Conservation (phyloP, 35 echinoderm and acorn worm species). For the Hemicentrotus pulcherrimus region DNA sequence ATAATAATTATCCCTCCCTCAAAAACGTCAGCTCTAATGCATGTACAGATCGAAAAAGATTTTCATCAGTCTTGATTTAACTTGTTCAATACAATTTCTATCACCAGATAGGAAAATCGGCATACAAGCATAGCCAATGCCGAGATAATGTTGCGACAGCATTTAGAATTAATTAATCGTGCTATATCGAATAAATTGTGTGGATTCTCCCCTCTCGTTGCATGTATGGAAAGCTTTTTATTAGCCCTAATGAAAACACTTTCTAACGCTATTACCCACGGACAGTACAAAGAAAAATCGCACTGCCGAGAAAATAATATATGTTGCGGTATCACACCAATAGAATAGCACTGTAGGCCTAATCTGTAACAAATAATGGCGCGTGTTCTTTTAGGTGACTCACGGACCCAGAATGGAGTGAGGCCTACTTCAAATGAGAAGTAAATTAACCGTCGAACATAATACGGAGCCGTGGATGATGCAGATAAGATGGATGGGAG, state of each 20-base stretch:
- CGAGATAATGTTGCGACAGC: too few relatives aligned
- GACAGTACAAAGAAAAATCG: background rate
- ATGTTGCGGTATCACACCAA: background rate
- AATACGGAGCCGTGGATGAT: background rate
- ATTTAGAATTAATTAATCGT: too few relatives aligned
- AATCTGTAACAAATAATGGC: background rate
- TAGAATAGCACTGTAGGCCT: background rate
- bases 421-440: background rate
- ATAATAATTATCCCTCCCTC: too few relatives aligned
- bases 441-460: constrained; percentile 10
- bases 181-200: too few relatives aligned
- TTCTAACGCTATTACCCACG: background rate
- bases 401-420: background rate
- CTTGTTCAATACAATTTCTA: too few relatives aligned
- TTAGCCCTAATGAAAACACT: background rate
- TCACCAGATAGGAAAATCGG: too few relatives aligned
- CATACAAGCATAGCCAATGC: too few relatives aligned
- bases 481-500: background rate
- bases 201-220: too few relatives aligned
- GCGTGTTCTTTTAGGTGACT: background rate
- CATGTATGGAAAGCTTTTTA: background rate
- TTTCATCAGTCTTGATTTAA: too few relatives aligned
- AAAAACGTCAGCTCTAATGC: too few relatives aligned
- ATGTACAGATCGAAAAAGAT: too few relatives aligned
- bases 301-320: background rate